phyloP scores from a whole-genome alignment of 2,888 invertebrate species.

The Scaptomyza flava region DNA sequence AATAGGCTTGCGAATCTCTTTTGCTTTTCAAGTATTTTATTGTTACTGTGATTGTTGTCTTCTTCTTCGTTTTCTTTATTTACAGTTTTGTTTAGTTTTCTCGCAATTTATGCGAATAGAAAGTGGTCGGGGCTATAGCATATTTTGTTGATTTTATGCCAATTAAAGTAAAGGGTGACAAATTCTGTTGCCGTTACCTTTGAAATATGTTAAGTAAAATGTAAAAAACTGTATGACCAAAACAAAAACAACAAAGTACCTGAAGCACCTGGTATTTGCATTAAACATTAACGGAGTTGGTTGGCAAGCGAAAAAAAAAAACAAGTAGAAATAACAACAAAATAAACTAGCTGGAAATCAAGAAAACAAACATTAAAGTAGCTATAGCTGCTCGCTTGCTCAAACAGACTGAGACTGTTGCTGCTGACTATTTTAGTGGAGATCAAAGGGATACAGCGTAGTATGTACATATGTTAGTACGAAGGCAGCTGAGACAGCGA shows the following conservation, averaged over 20 bases:
- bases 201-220: slow-evolving; percentile 36
- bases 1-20: background rate
- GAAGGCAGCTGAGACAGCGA: background rate
- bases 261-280: slow-evolving; percentile 63
- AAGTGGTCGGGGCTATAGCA: slow-evolving; percentile 37
- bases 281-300: slow-evolving; percentile 71
- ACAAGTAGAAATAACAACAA: slow-evolving; percentile 25
- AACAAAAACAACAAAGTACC: background rate
- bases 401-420: slow-evolving; percentile 22
- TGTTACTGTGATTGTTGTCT: background rate
- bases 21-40: background rate
- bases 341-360: slow-evolving; percentile 60
- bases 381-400: slow-evolving; percentile 43
- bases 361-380: slow-evolving; percentile 76
- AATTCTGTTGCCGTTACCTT: slow-evolving; percentile 50
- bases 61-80: background rate
- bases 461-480: background rate
- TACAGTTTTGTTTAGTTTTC: slow-evolving; percentile 25
- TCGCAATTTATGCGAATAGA: slow-evolving; percentile 37
- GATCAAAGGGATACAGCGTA: background rate
- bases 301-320: slow-evolving; percentile 24
- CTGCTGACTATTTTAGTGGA: background rate
- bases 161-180: slow-evolving; percentile 57
- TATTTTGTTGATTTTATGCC: slow-evolving; percentile 55
- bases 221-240: slow-evolving; percentile 18